phyloP scores from a whole-genome alignment of 2,888 invertebrate species.

The Pollenia amentaria region DNA sequence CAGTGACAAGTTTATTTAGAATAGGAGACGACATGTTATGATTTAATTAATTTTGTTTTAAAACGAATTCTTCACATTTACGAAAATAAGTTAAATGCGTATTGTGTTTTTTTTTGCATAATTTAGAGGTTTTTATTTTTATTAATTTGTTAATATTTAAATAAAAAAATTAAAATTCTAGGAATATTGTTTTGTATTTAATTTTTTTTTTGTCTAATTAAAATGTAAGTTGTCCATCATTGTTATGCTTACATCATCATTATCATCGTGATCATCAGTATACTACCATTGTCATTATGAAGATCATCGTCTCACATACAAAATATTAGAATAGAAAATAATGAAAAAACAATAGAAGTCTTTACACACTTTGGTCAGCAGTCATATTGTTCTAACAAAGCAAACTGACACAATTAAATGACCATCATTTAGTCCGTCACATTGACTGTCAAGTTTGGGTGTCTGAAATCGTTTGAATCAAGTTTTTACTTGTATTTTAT shows the following conservation, averaged over 20 bases:
- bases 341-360: not conserved
- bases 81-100: not conserved
- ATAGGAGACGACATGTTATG: constrained; percentile 45
- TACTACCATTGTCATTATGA: not conserved
- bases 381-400: not conserved
- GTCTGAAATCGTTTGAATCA: constrained; percentile 22
- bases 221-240: constrained; percentile 42
- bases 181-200: not conserved
- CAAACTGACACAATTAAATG: constrained; percentile 5
- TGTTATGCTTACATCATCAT: constrained; percentile 46
- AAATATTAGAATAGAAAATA: not conserved
- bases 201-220: constrained; percentile 10
- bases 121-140: constrained; percentile 43
- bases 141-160: constrained; percentile 28
- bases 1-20: constrained; percentile 43
- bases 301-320: constrained; percentile 4
- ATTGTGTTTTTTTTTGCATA: constrained; percentile 15
- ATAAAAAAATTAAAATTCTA: constrained; percentile 37
- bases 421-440: not conserved
- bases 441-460: not conserved
- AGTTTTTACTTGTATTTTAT: constrained; percentile 19
- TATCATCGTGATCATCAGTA: not conserved
- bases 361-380: not conserved
- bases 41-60: constrained; percentile 48
- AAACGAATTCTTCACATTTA: constrained; percentile 37